Evolutionary conservation across 2,797 vertebrate species (phyloP), one percentile per base, ranked within the genome.

Genomic region (Triplophysa bombifrons): DNA sequence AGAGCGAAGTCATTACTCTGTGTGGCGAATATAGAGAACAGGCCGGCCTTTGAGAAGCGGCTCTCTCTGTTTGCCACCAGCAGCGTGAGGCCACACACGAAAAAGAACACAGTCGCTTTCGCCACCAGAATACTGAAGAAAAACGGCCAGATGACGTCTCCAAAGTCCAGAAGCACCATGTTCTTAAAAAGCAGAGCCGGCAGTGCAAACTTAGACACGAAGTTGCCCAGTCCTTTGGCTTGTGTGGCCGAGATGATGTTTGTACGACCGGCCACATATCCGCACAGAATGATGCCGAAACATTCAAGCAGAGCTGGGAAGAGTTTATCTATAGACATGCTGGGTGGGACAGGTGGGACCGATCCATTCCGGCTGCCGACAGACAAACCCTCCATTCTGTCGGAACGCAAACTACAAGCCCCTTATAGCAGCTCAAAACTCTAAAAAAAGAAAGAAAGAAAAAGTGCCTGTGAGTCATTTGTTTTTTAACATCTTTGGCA

Each of bases 1-100:
- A 99, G 83, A 64, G 98, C 98, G 92, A 99, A 99, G 89, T 99
- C 98, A 88, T 99, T 99, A 92, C 98, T 99, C 85, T 99, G 98
- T 72, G 98, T 99, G 83, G 97, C 96, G 93, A 99, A 99, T 89
- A 99, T 98, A 64, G 98, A 95, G 87, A 94, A 99, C 41, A 99
- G 93, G 55, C 98, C 98, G 6, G 98, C 97, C 88, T 98, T 99
- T 82, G 95, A 94, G 83, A 94, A 97, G 70, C 98, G 93, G 46
- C 89, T 95, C 25, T 96, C 93, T 9, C 96, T 96, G 87, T 86
- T 93, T 78, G 96, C 91, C 48, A 98, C 95, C 67, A 99, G 78
- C 76, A 99, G 90, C 0, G 98, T 98, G 76, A 98, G 90, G 66
- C 94, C 3, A 56, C 95, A 97, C 3, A 99, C 98, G 69, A 95